phyloP scores from a whole-genome alignment of 2,888 invertebrate genomes.

The Raillietiella orientalis region DNA sequence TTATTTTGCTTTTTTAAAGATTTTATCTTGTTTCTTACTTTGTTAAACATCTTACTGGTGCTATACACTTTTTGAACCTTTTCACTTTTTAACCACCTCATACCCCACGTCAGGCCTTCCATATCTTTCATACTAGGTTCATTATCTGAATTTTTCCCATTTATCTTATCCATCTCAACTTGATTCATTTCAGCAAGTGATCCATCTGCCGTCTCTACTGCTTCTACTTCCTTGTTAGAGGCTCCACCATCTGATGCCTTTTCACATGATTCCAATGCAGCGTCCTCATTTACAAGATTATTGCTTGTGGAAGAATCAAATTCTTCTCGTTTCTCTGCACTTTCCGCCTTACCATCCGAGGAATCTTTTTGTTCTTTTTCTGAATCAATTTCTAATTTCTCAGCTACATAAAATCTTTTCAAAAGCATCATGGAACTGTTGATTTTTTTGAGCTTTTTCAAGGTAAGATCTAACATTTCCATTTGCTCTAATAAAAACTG shows the following conservation, averaged over 20 bases:
- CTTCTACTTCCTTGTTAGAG: neutral
- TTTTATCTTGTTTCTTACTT: constrained; percentile 8
- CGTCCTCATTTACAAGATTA: too few relatives aligned
- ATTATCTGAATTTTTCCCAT: constrained; percentile 3
- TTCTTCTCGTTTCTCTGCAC: too few relatives aligned
- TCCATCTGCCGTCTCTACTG: neutral
- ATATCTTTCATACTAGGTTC: constrained; percentile 3
- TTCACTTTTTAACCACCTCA: constrained; percentile 9
- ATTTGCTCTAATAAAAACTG: neutral
- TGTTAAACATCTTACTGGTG: constrained; percentile 9
- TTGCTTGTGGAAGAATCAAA: too few relatives aligned
- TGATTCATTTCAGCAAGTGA: neutral
- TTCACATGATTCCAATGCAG: too few relatives aligned
- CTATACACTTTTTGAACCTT: constrained; percentile 10
- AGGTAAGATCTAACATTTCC: neutral
- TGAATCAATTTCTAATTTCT: neutral
- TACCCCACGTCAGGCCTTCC: constrained; percentile 8
- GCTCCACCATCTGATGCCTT: neutral
- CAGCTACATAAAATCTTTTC: neutral
- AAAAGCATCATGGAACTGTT: neutral
- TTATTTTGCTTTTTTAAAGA: constrained; percentile 6
- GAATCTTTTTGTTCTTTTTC: neutral
- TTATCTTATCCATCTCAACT: constrained; percentile 2
- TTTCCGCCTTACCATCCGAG: too few relatives aligned
- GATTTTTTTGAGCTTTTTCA: neutral